phyloP scores from a whole-genome alignment of 2,797 vertebrate species.

The Phoeniculus purpureus region DNA sequence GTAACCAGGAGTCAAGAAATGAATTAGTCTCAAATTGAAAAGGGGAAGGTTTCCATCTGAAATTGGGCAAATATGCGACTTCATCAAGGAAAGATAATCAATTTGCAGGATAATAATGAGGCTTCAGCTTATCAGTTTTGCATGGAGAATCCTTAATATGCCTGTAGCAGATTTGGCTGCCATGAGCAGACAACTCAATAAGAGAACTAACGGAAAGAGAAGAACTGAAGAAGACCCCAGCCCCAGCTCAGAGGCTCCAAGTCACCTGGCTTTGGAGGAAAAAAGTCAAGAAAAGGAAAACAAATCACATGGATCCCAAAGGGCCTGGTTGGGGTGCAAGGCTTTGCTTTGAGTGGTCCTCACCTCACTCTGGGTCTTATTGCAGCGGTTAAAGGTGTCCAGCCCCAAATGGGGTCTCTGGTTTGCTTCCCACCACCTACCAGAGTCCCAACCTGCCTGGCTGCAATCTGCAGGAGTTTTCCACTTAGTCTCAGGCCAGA shows the following conservation, averaged over 20 bases:
- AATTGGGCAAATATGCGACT: constrained; percentile 73
- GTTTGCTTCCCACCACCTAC: background rate
- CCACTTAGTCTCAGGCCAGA: background rate
- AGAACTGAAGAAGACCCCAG: fast-evolving
- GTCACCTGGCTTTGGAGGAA: background rate
- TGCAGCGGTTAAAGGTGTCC: background rate
- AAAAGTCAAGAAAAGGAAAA: background rate
- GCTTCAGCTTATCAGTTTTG: constrained; percentile 67
- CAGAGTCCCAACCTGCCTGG: fast-evolving
- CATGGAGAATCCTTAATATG: constrained; percentile 68
- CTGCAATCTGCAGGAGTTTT: background rate
- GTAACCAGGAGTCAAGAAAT: constrained; percentile 73
- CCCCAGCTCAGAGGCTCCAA: background rate
- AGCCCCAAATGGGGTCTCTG: background rate
- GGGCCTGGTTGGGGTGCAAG: background rate
- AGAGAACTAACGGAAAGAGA: constrained; percentile 37
- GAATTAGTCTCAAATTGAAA: constrained; percentile 74
- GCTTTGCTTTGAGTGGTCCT: background rate
- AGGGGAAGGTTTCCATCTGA: constrained; percentile 69
- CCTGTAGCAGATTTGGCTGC: constrained; percentile 19
- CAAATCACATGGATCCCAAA: background rate
- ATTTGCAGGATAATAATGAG: constrained; percentile 70
- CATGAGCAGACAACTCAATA: constrained; percentile 55
- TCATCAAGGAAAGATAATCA: constrained; percentile 75
- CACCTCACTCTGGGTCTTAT: fast-evolving